Conservation (phyloP, 2,113 vertebrate genomes). For the Canis aureus region DNA sequence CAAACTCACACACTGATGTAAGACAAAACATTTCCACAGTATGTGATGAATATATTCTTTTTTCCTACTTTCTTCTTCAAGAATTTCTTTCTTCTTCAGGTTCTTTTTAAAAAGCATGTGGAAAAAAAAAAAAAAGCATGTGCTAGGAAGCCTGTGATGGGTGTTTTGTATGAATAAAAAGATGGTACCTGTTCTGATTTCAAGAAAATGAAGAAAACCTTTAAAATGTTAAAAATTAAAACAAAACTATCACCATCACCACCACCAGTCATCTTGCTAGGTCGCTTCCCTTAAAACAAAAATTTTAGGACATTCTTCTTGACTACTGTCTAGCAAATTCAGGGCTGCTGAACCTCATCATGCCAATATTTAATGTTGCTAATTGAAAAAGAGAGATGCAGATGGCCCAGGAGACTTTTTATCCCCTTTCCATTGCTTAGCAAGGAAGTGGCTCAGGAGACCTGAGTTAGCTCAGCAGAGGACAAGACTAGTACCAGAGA, state of each 20-base stretch:
- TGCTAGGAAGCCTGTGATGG: background rate
- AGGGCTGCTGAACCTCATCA: background rate
- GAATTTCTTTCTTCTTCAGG: background rate
- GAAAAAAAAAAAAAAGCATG: background rate
- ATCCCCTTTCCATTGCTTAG: background rate
- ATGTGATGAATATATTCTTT: background rate
- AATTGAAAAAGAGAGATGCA: background rate
- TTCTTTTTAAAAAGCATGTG: background rate
- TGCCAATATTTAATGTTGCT: conserved; percentile 44
- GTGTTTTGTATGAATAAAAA: background rate
- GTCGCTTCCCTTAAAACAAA: background rate
- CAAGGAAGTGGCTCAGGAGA: background rate
- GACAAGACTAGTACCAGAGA: background rate
- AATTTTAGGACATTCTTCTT: background rate
- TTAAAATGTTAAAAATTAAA: conserved; percentile 30
- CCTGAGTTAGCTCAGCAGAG: background rate
- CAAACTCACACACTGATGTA: background rate
- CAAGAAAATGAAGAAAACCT: conserved; percentile 20
- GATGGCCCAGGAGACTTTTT: background rate
- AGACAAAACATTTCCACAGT: background rate
- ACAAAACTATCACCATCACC: background rate
- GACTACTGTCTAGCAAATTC: background rate
- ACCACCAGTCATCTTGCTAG: background rate
- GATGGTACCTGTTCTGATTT: background rate
- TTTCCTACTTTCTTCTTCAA: background rate